Conservation (phyloP, 2,888 invertebrate genomes). For the Agriopis aurantiaria region DNA sequence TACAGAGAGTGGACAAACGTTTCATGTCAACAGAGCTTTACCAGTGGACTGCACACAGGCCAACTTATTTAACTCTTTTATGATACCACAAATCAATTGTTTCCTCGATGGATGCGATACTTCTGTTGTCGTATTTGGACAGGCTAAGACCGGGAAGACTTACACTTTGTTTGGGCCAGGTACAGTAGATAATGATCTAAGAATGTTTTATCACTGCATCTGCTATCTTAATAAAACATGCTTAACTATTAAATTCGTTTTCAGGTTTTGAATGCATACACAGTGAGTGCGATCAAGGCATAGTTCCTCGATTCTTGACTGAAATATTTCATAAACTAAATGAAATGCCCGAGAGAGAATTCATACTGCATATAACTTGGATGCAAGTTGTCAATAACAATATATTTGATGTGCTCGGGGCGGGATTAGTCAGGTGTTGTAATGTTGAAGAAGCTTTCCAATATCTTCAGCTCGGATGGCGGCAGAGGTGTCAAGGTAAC, state of each 20-base stretch:
- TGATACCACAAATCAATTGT: slow-evolving; percentile 88
- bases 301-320: slow-evolving; percentile 90
- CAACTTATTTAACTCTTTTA: slow-evolving; percentile 88
- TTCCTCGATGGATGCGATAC: slow-evolving; percentile 91
- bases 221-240: not conserved
- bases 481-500: slow-evolving; percentile 84
- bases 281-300: slow-evolving; percentile 90
- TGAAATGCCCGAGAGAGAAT: slow-evolving; percentile 88
- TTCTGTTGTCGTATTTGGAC: slow-evolving; percentile 90
- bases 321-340: slow-evolving; percentile 90
- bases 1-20: slow-evolving; percentile 86
- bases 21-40: slow-evolving; percentile 81
- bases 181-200: slow-evolving; percentile 55
- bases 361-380: slow-evolving; percentile 90
- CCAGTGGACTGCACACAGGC: slow-evolving; percentile 88
- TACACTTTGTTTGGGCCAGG: slow-evolving; percentile 91
- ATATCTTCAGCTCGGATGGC: slow-evolving; percentile 89
- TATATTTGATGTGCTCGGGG: slow-evolving; percentile 87
- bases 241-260: slow-evolving; percentile 40
- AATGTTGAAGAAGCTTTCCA: slow-evolving; percentile 91
- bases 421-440: slow-evolving; percentile 83
- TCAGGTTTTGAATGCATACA: slow-evolving; percentile 83
- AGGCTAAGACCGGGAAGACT: slow-evolving; percentile 89
- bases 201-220: not conserved
- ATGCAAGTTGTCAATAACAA: slow-evolving; percentile 90